A percentile compares a stretch with the other conserved stretches of the same genome.
Evolutionary conservation across 2,113 vertebrate genomes (phyloP).

Genomic region (Seriola quinqueradiata): DNA sequence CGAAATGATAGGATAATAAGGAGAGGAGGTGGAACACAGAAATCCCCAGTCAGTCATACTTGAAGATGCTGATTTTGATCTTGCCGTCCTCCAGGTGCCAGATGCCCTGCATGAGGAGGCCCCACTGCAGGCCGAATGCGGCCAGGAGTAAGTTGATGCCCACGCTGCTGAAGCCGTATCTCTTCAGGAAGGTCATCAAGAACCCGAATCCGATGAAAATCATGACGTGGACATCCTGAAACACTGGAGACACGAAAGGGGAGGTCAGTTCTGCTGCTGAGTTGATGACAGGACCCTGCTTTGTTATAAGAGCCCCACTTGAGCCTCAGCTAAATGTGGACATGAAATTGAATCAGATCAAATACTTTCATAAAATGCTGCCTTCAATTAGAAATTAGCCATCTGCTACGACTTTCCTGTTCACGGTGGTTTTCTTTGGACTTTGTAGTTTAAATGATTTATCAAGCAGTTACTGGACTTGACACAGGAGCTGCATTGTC

Average conservation of each 20-base stretch:
- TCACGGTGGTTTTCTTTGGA: neutral
- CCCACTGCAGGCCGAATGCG: conserved; percentile 96
- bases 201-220: conserved; percentile 98
- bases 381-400: conserved; percentile 10
- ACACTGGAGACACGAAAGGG: conserved; percentile 82
- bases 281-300: neutral
- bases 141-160: conserved; percentile 94
- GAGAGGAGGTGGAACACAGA: neutral
- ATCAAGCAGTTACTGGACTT: conserved; percentile 15
- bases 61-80: conserved; percentile 82
- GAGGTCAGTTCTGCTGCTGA: conserved; percentile 32
- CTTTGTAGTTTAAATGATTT: conserved; percentile 45
- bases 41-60: conserved; percentile 74
- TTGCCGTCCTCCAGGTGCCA: conserved; percentile 77
- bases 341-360: conserved; percentile 30
- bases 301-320: conserved; percentile 1
- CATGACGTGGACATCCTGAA: conserved; percentile 98
- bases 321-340: conserved; percentile 10
- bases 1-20: neutral
- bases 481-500: conserved; percentile 42
- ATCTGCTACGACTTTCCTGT: neutral
- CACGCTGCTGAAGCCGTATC: conserved; percentile 95
- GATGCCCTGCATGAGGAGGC: conserved; percentile 88
- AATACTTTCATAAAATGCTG: neutral
- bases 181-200: conserved; percentile 97